These are phyloP conservation scores for Drosophila novamexicana DNA, from an alignment of 1,140 invertebrate genomes.

Conservation along the genomic window DNA sequence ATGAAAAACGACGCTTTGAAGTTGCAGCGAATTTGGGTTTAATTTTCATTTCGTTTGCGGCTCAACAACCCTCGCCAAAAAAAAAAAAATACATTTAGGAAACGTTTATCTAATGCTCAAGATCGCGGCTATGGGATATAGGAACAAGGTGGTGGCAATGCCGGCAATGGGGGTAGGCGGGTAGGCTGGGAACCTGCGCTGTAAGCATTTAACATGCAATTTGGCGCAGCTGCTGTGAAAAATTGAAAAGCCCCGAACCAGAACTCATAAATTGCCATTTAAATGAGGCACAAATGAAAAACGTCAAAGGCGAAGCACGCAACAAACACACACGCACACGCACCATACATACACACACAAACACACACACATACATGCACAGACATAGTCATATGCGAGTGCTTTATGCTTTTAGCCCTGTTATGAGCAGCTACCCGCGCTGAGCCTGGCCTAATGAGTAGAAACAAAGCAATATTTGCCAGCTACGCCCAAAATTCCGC, in stretches of 20 bases:
- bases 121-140: constrained; percentile 43
- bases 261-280: constrained; percentile 72
- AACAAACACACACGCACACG: constrained; percentile 7
- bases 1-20: constrained; percentile 56
- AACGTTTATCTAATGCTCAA: constrained; percentile 69
- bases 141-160: constrained; percentile 1
- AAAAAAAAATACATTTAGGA: constrained; percentile 34
- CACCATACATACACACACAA: not conserved
- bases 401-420: constrained; percentile 21
- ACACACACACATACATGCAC: not conserved
- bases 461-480: constrained; percentile 75
- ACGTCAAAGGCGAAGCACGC: constrained; percentile 16
- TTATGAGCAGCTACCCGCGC: constrained; percentile 1
- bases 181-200: not conserved
- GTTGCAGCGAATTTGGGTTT: constrained; percentile 51
- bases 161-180: not conserved
- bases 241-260: constrained; percentile 46
- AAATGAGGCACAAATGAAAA: constrained; percentile 76
- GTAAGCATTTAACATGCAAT: constrained; percentile 73
- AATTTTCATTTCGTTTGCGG: constrained; percentile 59
- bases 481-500: constrained; percentile 67
- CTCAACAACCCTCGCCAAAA: constrained; percentile 40
- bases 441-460: constrained; percentile 63
- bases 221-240: constrained; percentile 74
- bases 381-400: constrained; percentile 8